Evolutionary conservation across 2,113 vertebrate species (phyloP).

Genomic region (Ciconia maguari): DNA sequence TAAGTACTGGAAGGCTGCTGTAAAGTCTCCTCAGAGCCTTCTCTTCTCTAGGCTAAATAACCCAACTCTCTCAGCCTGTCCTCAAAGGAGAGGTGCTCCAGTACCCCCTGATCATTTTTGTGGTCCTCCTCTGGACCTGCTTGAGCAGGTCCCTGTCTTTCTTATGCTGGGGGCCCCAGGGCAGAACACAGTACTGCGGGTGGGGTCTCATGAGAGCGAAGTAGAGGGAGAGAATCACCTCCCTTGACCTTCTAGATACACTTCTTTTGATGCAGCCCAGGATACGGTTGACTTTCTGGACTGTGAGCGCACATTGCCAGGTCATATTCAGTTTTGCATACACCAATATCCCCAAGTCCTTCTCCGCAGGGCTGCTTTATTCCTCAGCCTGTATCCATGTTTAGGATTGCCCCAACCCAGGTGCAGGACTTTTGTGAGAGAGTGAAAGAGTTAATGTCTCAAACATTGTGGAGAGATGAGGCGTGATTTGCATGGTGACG

Average conservation of each 20-base stretch:
- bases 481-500: too few relatives aligned
- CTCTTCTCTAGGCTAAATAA: neutral
- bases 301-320: fast-evolving
- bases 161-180: neutral
- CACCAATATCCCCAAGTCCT: neutral
- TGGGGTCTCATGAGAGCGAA: neutral
- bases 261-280: neutral
- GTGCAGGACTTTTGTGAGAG: neutral
- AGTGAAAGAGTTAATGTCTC: too few relatives aligned
- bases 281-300: neutral
- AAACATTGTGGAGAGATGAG: too few relatives aligned
- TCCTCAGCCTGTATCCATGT: neutral
- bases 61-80: neutral
- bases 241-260: neutral
- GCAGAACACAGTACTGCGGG: neutral
- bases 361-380: too few relatives aligned
- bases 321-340: neutral
- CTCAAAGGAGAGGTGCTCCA: neutral
- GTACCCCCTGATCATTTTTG: too few relatives aligned
- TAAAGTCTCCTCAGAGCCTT: neutral
- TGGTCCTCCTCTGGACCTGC: neutral
- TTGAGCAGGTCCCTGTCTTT: neutral
- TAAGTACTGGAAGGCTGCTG: neutral
- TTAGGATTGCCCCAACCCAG: neutral
- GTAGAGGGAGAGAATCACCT: neutral